Conservation (phyloP, 2,113 vertebrate species). For the Pterophyllum scalare region DNA sequence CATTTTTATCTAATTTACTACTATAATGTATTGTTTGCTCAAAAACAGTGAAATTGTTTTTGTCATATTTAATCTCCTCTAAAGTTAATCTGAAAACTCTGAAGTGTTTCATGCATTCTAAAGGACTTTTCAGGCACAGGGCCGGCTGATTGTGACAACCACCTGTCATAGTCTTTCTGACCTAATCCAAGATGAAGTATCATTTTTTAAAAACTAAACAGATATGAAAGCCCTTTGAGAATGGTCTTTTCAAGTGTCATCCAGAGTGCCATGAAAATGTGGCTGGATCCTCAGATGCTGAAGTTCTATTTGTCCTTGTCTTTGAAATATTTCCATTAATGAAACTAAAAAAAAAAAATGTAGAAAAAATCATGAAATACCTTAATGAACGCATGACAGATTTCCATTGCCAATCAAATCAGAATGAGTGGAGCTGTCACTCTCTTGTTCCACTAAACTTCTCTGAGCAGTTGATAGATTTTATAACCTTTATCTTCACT, state of each 20-base stretch:
- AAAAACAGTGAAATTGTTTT: background rate
- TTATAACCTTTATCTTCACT: slow-evolving; percentile 7
- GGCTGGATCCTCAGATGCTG: slow-evolving; percentile 21
- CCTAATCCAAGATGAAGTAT: slow-evolving; percentile 43
- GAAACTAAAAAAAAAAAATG: slow-evolving; percentile 41
- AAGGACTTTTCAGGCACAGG: background rate
- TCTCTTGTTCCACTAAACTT: slow-evolving; percentile 18
- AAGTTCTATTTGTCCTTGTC: slow-evolving; percentile 33
- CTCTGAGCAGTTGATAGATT: background rate
- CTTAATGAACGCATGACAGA: slow-evolving; percentile 2
- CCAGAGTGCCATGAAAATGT: slow-evolving; percentile 14
- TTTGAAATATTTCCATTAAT: slow-evolving; percentile 50
- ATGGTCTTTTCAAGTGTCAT: slow-evolving; percentile 32
- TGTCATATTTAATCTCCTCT: background rate
- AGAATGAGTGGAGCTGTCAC: slow-evolving; percentile 9
- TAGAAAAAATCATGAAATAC: slow-evolving; percentile 30
- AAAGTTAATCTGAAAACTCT: background rate
- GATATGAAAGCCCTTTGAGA: slow-evolving; percentile 26
- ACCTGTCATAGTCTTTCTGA: slow-evolving; percentile 22
- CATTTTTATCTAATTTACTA: accelerated
- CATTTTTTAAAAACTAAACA: slow-evolving; percentile 28
- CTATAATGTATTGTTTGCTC: background rate
- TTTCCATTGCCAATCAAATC: slow-evolving; percentile 22
- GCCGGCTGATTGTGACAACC: slow-evolving; percentile 12
- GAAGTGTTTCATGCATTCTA: background rate